phyloP scores from a whole-genome alignment of 2,888 invertebrate genomes.

The Aproaerema taeniolella region DNA sequence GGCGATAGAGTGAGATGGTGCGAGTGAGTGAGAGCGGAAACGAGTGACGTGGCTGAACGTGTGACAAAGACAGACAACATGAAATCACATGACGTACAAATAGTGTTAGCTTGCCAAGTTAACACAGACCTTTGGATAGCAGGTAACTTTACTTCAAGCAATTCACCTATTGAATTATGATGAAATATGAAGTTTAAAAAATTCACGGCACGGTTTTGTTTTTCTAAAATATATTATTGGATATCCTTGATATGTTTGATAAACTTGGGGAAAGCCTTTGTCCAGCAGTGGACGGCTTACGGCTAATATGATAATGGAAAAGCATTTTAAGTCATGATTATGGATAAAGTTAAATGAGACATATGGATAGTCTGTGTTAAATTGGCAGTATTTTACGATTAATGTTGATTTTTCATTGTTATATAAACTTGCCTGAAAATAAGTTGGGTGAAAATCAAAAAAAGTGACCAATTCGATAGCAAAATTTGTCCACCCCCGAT shows the following conservation, averaged over 20 bases:
- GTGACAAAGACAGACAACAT: slow-evolving; percentile 54
- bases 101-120: slow-evolving; percentile 9
- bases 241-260: no score
- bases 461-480: no score
- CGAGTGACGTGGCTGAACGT: slow-evolving; percentile 65
- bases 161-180: background rate
- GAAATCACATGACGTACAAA: slow-evolving; percentile 33
- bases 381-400: slow-evolving; percentile 3
- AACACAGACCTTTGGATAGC: slow-evolving; percentile 4
- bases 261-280: no score
- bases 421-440: background rate
- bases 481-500: no score
- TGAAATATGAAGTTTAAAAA: no score
- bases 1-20: slow-evolving; percentile 71
- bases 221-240: no score
- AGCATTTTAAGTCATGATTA: no score
- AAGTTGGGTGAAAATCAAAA: no score
- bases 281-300: no score
- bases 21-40: slow-evolving; percentile 74
- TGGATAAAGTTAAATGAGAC: background rate
- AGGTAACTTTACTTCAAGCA: background rate
- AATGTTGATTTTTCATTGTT: slow-evolving; percentile 1
- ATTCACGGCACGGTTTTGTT: no score
- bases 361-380: slow-evolving; percentile 2
- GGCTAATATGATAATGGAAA: no score